Percentiles rank a stretch among this genome's conserved stretches.
phyloP scores from a whole-genome alignment of 2,888 invertebrate species.

The Disparrhopalites patrizii region DNA sequence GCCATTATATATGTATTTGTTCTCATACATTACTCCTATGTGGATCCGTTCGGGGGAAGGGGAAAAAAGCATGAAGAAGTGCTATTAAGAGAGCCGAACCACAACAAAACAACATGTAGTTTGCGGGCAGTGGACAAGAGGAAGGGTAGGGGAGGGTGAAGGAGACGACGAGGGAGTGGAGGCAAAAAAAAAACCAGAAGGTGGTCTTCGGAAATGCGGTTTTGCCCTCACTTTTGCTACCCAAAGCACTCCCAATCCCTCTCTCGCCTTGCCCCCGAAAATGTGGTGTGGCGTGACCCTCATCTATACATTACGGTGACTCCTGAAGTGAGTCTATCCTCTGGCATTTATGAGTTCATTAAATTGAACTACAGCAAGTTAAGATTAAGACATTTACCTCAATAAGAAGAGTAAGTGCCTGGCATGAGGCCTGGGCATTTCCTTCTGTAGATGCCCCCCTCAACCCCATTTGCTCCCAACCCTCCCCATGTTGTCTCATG shows the following conservation, averaged over 20 bases:
- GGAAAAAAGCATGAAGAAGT: neutral
- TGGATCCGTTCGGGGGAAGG: neutral
- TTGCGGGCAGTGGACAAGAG: neutral
- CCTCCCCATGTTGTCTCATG: neutral
- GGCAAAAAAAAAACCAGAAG: constrained; percentile 20
- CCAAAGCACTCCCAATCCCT: too few relatives aligned
- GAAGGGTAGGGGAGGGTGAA: too few relatives aligned
- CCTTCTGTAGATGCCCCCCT: too few relatives aligned
- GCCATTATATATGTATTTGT: constrained; percentile 13
- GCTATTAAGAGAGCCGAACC: constrained; percentile 2
- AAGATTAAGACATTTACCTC: constrained; percentile 30
- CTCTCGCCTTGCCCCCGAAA: neutral
- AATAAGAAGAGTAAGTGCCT: constrained; percentile 13
- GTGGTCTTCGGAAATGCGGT: constrained; percentile 17
- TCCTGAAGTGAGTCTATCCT: constrained; percentile 27
- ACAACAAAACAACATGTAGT: constrained; percentile 1
- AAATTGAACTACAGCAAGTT: constrained; percentile 34
- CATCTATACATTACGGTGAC: constrained; percentile 32
- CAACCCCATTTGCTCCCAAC: neutral
- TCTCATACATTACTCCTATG: neutral
- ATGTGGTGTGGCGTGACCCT: constrained; percentile 32
- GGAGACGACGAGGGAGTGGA: neutral
- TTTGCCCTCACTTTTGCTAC: constrained; percentile 13
- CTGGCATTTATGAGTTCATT: constrained; percentile 46
- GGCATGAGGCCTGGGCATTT: constrained; percentile 9